Percentiles rank a stretch among this genome's conserved stretches.
These are phyloP conservation scores for Sciurus niger DNA, from an alignment of 2,113 vertebrate genomes.

Conservation along the genomic window DNA sequence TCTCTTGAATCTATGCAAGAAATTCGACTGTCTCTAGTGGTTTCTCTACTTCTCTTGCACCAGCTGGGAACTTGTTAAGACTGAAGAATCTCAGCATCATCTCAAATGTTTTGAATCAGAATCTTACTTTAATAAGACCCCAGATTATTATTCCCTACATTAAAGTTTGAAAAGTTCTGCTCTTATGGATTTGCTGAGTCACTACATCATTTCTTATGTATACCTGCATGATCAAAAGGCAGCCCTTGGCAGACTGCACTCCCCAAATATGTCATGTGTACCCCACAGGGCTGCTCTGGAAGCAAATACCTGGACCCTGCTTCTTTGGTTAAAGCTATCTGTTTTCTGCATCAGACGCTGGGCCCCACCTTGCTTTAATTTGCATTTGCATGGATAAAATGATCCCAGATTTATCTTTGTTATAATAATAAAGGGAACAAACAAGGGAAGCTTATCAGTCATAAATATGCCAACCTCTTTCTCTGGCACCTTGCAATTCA, in stretches of 20 bases:
- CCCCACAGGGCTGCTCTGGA: neutral
- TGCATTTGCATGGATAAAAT: slow-evolving; percentile 57
- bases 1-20: neutral
- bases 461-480: slow-evolving; percentile 61
- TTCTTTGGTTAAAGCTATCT: neutral
- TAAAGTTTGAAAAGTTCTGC: neutral
- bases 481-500: slow-evolving; percentile 24
- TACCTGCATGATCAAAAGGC: neutral
- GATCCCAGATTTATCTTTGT: slow-evolving; percentile 52
- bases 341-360: neutral
- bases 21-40: neutral
- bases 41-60: neutral
- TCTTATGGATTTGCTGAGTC: neutral
- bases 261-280: neutral
- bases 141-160: neutral
- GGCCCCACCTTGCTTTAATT: neutral
- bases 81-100: neutral
- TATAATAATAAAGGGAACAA: slow-evolving; percentile 54
- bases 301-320: neutral
- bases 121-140: neutral
- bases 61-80: neutral
- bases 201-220: neutral
- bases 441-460: neutral
- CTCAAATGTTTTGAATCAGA: neutral
- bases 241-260: neutral